Conservation (phyloP, 2,888 invertebrate species). For the Monochamus alternatus region DNA sequence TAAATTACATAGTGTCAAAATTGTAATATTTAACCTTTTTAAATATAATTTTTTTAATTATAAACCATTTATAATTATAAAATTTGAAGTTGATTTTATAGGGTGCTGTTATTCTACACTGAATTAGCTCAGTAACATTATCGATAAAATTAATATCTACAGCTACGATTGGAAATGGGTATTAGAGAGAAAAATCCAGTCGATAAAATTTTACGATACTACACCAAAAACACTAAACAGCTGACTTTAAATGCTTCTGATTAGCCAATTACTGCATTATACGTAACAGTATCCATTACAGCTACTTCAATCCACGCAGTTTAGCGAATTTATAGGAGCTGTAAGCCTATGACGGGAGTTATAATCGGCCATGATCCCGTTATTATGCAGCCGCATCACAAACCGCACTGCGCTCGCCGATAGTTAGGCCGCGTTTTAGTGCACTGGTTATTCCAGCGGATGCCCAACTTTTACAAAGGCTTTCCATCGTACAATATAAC, state of each 20-base stretch:
- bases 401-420: constrained; percentile 56
- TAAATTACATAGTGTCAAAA: too few relatives aligned
- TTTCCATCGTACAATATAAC: constrained; percentile 38
- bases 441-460: constrained; percentile 53
- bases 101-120: too few relatives aligned
- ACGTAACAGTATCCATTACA: constrained; percentile 30
- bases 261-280: constrained; percentile 25
- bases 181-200: constrained; percentile 5
- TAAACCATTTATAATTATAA: too few relatives aligned
- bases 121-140: too few relatives aligned
- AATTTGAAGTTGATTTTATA: too few relatives aligned
- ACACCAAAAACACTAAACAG: constrained; percentile 7
- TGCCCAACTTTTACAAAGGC: constrained; percentile 43
- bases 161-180: background rate
- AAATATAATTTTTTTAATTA: too few relatives aligned
- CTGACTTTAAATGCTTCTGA: constrained; percentile 20
- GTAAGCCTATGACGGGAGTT: constrained; percentile 69
- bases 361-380: constrained; percentile 70
- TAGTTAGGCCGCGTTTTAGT: constrained; percentile 47
- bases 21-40: too few relatives aligned
- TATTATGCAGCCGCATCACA: constrained; percentile 67
- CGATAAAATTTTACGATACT: constrained; percentile 26
- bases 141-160: background rate
- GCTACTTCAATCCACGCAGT: constrained; percentile 38
- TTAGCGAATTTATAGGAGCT: constrained; percentile 66